Base-by-base conservation (phyloP, 2,113 vertebrate genomes). In the Chaetodon auriga region DNA sequence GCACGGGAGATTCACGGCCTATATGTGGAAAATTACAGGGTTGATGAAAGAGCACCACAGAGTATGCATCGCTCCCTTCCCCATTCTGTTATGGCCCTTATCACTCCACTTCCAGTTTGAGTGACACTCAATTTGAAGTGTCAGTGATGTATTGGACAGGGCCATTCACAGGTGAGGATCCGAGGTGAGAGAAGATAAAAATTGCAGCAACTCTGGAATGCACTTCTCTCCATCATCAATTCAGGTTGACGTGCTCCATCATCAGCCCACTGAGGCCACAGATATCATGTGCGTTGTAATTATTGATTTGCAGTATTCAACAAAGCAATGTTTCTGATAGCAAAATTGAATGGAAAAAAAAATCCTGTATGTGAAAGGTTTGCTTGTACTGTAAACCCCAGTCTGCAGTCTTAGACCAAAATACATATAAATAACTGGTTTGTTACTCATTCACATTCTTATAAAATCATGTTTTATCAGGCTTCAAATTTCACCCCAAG, bases 41-140 rank as follows among this genome's bases (percentile, higher is more conserved):
- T 15, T 30, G 21, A 72, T 58, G 35, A 61, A 68, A 70, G 21
- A 71, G 58, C 45, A 54, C n/a, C 18, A 19, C 25, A 49, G 48
- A 54, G 57, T n/a, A 57, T 49, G 55, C 23, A 41, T 49, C 0
- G 0, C 74, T 62, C 43, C 63, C 25, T 68, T 49, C 30, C 41
- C 45, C 30, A 18, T 30, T 43, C 63, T 41, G 43, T 45, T 60
- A 43, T 43, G 30, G 68, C 53, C 30, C 43, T 45, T 75, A 89
- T 86, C 68, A 65, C 38, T 83, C 57, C 68, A 70, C 73, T 83
- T 78, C 60, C 58, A 6, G 30, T 78, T 69, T 83, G 81, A 89
- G 77, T 83, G 83, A 86, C 87, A 83, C 63, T 89, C 80, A 78
- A 81, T 74, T 81, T 81, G 71, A 85, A 85, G 83, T 83, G 80